These are phyloP conservation scores for Sarcophaga bullata DNA, from an alignment of 1,140 invertebrate species.

Conservation along the genomic window DNA sequence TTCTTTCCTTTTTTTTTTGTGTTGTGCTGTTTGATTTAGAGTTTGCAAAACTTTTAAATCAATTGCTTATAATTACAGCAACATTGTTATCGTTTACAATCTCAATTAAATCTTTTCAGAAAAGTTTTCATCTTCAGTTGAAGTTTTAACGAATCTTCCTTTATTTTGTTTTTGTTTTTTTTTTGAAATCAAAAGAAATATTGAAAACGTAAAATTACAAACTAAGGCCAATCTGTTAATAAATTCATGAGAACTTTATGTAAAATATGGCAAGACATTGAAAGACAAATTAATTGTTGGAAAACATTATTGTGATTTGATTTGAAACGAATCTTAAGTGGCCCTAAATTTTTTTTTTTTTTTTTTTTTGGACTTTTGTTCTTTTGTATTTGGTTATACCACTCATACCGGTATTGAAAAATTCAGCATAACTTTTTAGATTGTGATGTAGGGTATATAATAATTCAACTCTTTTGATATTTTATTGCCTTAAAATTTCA, in stretches of 20 bases:
- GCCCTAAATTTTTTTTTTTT: too few relatives aligned
- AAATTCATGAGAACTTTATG: conserved; percentile 4
- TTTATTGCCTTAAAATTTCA: too few relatives aligned
- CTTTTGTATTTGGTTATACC: too few relatives aligned
- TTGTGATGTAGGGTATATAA: too few relatives aligned
- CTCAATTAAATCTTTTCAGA: conserved; percentile 29
- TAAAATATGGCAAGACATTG: background rate
- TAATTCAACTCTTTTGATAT: too few relatives aligned
- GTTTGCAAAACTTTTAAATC: conserved; percentile 28
- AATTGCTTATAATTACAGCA: conserved; percentile 37
- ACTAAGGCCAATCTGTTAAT: background rate
- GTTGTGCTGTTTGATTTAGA: background rate
- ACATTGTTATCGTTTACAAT: conserved; percentile 39
- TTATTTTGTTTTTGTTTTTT: background rate
- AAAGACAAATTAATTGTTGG: too few relatives aligned
- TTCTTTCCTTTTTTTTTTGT: background rate
- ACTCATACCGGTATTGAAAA: too few relatives aligned
- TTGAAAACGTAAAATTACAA: background rate
- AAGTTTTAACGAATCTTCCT: background rate
- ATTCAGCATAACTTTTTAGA: too few relatives aligned
- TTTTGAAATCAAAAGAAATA: too few relatives aligned
- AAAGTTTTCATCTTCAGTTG: conserved; percentile 7
- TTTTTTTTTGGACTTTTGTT: too few relatives aligned
- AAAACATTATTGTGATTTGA: too few relatives aligned
- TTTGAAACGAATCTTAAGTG: too few relatives aligned